A percentile compares a stretch with the other conserved stretches of the same genome.
phyloP scores from a whole-genome alignment of 2,113 vertebrate genomes.

The Eublepharis macularius region DNA sequence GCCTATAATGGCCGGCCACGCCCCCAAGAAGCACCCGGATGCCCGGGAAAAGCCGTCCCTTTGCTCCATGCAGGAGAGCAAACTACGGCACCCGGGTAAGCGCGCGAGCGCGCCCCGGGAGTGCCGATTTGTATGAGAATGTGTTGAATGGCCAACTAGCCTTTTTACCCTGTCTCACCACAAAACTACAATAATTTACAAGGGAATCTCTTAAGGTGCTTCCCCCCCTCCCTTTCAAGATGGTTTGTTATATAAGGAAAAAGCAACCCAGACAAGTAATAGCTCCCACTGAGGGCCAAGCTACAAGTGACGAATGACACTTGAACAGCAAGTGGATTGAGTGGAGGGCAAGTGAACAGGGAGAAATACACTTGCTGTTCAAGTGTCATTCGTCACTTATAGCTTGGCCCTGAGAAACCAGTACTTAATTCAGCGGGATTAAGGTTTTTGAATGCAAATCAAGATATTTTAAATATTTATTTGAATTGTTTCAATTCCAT shows the following conservation, averaged over 20 bases:
- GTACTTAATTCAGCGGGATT: neutral
- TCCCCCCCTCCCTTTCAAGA: neutral
- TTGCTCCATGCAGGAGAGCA: too few relatives aligned
- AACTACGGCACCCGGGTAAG: too few relatives aligned
- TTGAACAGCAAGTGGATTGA: too few relatives aligned
- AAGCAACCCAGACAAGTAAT: neutral
- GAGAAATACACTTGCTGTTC: too few relatives aligned
- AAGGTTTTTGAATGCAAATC: neutral
- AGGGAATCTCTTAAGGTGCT: neutral
- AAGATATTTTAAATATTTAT: neutral
- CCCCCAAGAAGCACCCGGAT: too few relatives aligned
- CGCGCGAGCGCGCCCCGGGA: too few relatives aligned
- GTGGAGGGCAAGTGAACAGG: too few relatives aligned
- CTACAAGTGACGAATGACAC: too few relatives aligned
- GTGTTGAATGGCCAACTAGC: neutral
- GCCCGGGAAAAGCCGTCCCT: too few relatives aligned
- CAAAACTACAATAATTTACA: neutral
- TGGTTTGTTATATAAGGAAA: neutral
- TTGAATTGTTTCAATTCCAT: neutral
- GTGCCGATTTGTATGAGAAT: neutral
- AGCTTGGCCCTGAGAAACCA: too few relatives aligned
- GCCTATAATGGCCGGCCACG: too few relatives aligned
- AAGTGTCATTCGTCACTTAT: too few relatives aligned
- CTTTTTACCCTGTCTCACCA: neutral
- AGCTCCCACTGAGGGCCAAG: neutral